phyloP scores from a whole-genome alignment of 1,140 invertebrate species.

The Brachionus asplanchnoidis region DNA sequence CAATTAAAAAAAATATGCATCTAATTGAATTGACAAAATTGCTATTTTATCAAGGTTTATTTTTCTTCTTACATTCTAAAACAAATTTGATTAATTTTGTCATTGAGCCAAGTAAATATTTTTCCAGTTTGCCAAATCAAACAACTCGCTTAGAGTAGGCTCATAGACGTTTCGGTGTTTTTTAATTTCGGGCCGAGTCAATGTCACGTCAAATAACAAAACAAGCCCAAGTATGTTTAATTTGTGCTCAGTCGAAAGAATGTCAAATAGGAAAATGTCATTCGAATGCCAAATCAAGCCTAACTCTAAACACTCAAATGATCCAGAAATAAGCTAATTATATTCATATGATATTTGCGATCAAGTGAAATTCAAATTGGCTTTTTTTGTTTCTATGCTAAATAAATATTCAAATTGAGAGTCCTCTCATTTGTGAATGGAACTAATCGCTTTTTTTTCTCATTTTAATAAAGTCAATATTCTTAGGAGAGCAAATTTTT shows the following conservation, averaged over 20 bases:
- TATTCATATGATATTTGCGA: slow-evolving; percentile 22
- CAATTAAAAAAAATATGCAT: no score
- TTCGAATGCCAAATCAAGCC: neutral
- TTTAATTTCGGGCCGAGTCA: neutral
- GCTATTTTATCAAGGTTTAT: no score
- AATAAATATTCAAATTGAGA: slow-evolving; percentile 10
- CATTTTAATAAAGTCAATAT: neutral
- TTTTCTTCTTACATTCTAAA: no score
- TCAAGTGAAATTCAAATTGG: slow-evolving; percentile 8
- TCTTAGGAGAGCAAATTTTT: neutral
- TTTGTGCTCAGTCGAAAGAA: neutral
- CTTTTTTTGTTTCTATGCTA: neutral
- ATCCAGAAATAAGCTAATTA: slow-evolving; percentile 31
- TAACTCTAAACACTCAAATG: slow-evolving; percentile 6
- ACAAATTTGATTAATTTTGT: no score
- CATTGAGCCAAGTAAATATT: neutral
- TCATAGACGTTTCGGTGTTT: neutral
- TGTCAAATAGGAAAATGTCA: neutral
- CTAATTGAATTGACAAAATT: no score
- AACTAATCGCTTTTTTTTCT: neutral
- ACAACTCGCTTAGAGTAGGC: neutral
- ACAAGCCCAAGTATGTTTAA: neutral
- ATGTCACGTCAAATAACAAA: neutral
- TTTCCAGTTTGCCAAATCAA: neutral
- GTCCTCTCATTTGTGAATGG: neutral